phyloP scores from a whole-genome alignment of 2,797 vertebrate genomes.

The Neoniphon sammara region DNA sequence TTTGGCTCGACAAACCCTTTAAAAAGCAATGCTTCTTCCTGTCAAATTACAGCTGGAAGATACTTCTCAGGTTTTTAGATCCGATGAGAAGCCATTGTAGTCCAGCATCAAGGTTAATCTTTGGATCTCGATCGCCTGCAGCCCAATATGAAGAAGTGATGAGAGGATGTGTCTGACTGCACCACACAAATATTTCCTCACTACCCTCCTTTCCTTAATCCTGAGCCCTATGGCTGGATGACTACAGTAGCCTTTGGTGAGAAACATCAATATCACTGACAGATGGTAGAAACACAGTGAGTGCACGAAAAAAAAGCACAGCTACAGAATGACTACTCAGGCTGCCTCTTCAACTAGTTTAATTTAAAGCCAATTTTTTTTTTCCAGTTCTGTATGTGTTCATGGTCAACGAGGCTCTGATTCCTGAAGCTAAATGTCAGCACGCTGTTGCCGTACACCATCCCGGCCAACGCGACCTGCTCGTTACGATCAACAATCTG shows the following conservation, averaged over 20 bases:
- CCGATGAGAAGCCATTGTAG: slow-evolving; percentile 17
- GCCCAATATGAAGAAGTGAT: slow-evolving; percentile 46
- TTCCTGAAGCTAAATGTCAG: slow-evolving; percentile 20
- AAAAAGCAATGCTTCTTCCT: slow-evolving; percentile 39
- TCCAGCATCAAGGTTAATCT: slow-evolving; percentile 31
- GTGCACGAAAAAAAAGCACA: slow-evolving; percentile 29
- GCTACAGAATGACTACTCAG: slow-evolving; percentile 33
- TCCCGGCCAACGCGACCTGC: not conserved
- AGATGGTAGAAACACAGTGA: slow-evolving; percentile 64
- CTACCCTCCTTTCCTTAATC: slow-evolving; percentile 53
- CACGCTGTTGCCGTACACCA: not conserved
- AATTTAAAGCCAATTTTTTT: slow-evolving; percentile 49
- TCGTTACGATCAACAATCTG: not conserved
- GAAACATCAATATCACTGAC: slow-evolving; percentile 78
- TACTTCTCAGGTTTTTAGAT: too few species aligned
- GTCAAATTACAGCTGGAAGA: slow-evolving; percentile 30
- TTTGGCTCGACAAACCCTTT: slow-evolving; percentile 34
- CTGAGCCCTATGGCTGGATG: slow-evolving; percentile 51
- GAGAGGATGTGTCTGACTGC: slow-evolving; percentile 61
- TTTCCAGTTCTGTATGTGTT: slow-evolving; percentile 43
- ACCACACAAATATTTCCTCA: slow-evolving; percentile 64
- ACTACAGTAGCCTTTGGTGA: slow-evolving; percentile 63
- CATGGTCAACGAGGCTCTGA: slow-evolving; percentile 43
- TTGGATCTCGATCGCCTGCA: slow-evolving; percentile 22
- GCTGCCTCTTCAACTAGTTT: slow-evolving; percentile 36